Evolutionary conservation across 2,797 vertebrate genomes (phyloP).

Genomic region (Holocentrus rufus): DNA sequence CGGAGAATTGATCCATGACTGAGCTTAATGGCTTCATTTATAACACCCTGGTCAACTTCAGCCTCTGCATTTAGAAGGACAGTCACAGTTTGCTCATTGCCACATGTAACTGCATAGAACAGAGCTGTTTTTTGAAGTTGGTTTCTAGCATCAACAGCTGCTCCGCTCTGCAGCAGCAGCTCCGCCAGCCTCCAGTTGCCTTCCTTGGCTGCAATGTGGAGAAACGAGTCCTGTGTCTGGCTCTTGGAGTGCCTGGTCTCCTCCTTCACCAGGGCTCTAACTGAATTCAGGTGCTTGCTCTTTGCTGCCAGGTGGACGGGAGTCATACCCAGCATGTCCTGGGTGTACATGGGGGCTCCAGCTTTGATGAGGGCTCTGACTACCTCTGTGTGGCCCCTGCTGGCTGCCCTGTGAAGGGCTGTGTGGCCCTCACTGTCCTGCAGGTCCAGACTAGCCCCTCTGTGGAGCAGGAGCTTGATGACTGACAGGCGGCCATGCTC

Average conservation of each 20-base stretch:
- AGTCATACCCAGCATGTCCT: conserved; percentile 71
- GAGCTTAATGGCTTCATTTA: conserved; percentile 76
- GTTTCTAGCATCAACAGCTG: conserved; percentile 61
- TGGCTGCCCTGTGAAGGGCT: conserved; percentile 81
- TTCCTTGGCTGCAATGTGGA: conserved; percentile 78
- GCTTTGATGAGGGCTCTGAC: conserved; percentile 63
- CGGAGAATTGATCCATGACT: conserved; percentile 72
- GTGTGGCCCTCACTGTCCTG: conserved; percentile 77
- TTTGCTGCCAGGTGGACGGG: conserved; percentile 76
- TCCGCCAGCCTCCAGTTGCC: conserved; percentile 76
- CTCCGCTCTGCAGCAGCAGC: conserved; percentile 75
- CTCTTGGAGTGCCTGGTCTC: conserved; percentile 73
- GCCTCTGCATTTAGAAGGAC: conserved; percentile 78
- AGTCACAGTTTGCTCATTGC: conserved; percentile 66
- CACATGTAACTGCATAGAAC: conserved; percentile 67
- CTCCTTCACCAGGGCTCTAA: conserved; percentile 76
- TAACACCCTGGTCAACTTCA: conserved; percentile 62
- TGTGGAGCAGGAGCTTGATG: conserved; percentile 75
- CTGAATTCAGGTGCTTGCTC: conserved; percentile 61
- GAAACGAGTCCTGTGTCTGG: conserved; percentile 69
- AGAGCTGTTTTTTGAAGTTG: conserved; percentile 70
- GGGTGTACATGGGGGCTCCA: conserved; percentile 72
- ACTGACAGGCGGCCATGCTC: conserved; percentile 68
- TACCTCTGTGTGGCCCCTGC: conserved; percentile 67
- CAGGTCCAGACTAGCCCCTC: conserved; percentile 75